Evolutionary conservation across 2,113 vertebrate genomes (phyloP).

Genomic region (Lichenostomus cassidix): DNA sequence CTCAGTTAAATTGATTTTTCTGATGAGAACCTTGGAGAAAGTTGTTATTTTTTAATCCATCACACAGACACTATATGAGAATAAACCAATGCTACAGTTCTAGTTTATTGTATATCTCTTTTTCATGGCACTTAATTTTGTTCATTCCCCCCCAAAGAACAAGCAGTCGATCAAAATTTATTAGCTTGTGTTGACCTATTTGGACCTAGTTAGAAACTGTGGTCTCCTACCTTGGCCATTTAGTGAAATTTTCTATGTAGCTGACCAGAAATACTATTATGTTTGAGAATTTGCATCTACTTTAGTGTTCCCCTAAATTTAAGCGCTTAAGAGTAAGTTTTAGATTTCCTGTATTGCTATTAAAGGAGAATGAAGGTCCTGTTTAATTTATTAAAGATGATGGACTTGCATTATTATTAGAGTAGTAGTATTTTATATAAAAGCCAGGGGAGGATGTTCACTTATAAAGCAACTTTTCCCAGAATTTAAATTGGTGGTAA

Average conservation of each 20-base stretch:
- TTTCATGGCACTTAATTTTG: neutral
- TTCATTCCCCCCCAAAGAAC: neutral
- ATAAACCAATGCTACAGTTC: neutral
- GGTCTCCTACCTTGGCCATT: neutral
- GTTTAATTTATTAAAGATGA: constrained; percentile 64
- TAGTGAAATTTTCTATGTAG: neutral
- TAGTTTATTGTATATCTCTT: neutral
- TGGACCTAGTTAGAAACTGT: constrained; percentile 11
- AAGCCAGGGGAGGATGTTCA: constrained; percentile 45
- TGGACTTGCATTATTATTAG: constrained; percentile 38
- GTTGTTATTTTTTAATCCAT: neutral
- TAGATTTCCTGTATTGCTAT: constrained; percentile 34
- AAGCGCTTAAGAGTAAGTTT: constrained; percentile 12
- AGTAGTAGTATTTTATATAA: constrained; percentile 31
- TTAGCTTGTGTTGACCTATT: neutral
- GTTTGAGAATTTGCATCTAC: constrained; percentile 13
- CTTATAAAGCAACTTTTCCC: constrained; percentile 49
- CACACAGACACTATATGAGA: neutral
- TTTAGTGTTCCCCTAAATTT: constrained; percentile 26
- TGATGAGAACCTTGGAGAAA: neutral
- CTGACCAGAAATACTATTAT: constrained; percentile 29
- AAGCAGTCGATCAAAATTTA: constrained; percentile 33
- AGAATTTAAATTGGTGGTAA: constrained; percentile 64
- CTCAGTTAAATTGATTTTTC: constrained; percentile 42
- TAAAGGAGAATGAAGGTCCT: constrained; percentile 6